A percentile compares a stretch with the other conserved stretches of the same genome.
Evolutionary conservation across 2,888 invertebrate species (phyloP).

Genomic region (Mylabris sibirica): DNA sequence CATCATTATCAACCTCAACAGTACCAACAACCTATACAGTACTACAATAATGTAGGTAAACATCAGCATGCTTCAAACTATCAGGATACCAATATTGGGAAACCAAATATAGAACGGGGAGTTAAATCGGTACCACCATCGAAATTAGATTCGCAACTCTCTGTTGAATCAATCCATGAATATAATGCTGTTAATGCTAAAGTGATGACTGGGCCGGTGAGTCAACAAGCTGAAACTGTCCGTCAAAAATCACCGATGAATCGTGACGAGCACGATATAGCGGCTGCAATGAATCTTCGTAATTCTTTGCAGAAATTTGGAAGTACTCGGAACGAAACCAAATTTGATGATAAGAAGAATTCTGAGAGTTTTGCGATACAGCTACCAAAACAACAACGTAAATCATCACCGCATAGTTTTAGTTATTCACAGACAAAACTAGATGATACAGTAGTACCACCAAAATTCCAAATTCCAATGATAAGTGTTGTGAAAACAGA

Average conservation of each 20-base stretch:
- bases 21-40: conserved; percentile 22
- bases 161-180: conserved; percentile 56
- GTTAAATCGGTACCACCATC: conserved; percentile 36
- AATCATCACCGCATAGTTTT: conserved; percentile 26
- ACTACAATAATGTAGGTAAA: conserved; percentile 22
- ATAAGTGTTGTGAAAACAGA: conserved; percentile 45
- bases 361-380: not conserved
- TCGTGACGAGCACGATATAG: conserved; percentile 66
- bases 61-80: conserved; percentile 45
- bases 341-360: conserved; percentile 25
- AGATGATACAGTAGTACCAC: conserved; percentile 60
- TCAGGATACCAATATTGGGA: conserved; percentile 30
- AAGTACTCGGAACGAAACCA: conserved; percentile 39
- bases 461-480: conserved; percentile 60
- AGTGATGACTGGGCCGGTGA: conserved; percentile 79
- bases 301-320: conserved; percentile 66
- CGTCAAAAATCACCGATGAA: conserved; percentile 65
- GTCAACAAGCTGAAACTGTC: conserved; percentile 74
- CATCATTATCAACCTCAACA: conserved; percentile 27
- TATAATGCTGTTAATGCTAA: conserved; percentile 71
- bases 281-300: conserved; percentile 64
- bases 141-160: conserved; percentile 51
- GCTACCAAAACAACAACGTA: not conserved
- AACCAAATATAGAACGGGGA: conserved; percentile 11
- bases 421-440: conserved; percentile 44